Conservation (phyloP, 2,797 vertebrate genomes). For the Pachyuromys duprasi region DNA sequence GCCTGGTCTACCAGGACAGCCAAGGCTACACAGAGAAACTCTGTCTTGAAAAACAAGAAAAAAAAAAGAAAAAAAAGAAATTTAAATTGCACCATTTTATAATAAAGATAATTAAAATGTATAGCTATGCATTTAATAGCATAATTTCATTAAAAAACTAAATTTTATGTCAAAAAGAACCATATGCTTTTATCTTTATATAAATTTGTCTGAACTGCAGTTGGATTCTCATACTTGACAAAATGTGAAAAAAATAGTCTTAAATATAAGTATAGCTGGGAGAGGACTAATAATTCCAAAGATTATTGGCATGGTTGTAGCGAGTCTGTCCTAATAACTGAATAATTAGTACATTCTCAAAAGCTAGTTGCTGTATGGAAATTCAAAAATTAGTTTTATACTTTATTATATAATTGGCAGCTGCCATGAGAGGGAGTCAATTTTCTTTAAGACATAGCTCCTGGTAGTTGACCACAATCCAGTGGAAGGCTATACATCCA, state of each 20-base stretch:
- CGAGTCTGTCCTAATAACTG: background rate
- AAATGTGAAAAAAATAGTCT: background rate
- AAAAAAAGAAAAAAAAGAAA: too few species aligned
- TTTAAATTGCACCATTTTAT: background rate
- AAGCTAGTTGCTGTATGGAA: background rate
- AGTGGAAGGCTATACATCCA: background rate
- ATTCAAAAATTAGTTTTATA: constrained; percentile 23
- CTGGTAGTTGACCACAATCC: background rate
- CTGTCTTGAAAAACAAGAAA: too few species aligned
- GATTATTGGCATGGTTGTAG: background rate
- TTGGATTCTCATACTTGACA: background rate
- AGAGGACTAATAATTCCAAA: background rate
- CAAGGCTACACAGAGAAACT: too few species aligned
- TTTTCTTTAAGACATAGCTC: background rate
- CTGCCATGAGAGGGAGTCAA: background rate
- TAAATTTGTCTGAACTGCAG: background rate
- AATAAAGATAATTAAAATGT: background rate
- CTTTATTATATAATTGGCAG: background rate
- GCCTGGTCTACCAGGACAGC: too few species aligned
- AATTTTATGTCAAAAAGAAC: background rate
- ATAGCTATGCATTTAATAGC: background rate
- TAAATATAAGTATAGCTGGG: background rate
- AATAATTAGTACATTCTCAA: background rate
- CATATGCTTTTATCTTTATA: background rate
- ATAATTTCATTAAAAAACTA: constrained; percentile 15